Conservation (phyloP, 2,888 invertebrate species). For the Chymomyza fuscimana region DNA sequence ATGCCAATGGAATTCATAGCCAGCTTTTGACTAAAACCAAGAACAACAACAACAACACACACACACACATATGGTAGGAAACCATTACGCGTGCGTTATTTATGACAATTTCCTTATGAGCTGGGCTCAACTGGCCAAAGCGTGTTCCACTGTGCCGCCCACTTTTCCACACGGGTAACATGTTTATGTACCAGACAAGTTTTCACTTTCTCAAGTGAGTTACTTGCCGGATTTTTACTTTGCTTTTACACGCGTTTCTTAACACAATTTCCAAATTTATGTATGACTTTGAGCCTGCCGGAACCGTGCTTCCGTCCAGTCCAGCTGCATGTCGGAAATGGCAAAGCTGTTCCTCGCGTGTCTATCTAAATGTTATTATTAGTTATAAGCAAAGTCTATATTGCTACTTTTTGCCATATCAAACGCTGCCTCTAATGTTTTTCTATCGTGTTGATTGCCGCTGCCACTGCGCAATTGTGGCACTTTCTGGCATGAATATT, state of each 20-base stretch:
- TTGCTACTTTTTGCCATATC: neutral
- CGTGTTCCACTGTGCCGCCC: neutral
- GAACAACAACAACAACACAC: too few species aligned
- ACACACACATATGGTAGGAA: neutral
- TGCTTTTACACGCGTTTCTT: neutral
- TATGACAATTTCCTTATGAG: slow-evolving; percentile 52
- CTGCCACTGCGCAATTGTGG: slow-evolving; percentile 40
- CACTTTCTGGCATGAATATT: slow-evolving; percentile 50
- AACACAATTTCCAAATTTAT: slow-evolving; percentile 30
- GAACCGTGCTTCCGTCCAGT: slow-evolving; percentile 34
- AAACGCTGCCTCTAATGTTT: slow-evolving; percentile 43
- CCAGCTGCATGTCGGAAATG: slow-evolving; percentile 30
- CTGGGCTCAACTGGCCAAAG: slow-evolving; percentile 3
- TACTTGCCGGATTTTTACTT: neutral
- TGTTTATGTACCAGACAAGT: slow-evolving; percentile 18
- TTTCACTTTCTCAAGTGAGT: slow-evolving; percentile 30
- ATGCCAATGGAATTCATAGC: neutral
- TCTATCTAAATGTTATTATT: slow-evolving; percentile 65
- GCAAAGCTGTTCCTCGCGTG: slow-evolving; percentile 65
- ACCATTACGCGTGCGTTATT: slow-evolving; percentile 54
- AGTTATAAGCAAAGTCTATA: slow-evolving; percentile 47
- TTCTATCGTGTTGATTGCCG: slow-evolving; percentile 55
- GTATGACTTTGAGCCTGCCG: slow-evolving; percentile 50
- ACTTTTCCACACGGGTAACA: neutral
- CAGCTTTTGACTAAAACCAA: neutral